Base-by-base conservation (phyloP, 2,113 vertebrate genomes). In the Pseudorhombus dupliciocellatus region DNA sequence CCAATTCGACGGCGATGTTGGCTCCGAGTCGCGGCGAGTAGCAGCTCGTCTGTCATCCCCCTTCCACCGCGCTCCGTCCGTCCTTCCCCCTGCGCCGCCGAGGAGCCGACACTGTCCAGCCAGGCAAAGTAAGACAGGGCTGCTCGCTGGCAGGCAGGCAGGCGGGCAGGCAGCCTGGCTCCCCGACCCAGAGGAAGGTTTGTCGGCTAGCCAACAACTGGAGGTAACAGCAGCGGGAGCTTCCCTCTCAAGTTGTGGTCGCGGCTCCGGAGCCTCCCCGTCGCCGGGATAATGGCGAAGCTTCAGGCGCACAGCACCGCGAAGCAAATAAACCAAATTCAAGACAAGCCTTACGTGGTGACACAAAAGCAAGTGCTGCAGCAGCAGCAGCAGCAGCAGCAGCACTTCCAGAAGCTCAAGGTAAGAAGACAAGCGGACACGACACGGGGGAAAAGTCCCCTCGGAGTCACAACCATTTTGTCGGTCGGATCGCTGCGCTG, bases 401-500 rank as follows among this genome's bases (percentile, higher is more conserved):
- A 94, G 87, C 94, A 95, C 92, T 95, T 94, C 88, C 94, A 95
- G 87, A 94, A 94, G 87, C 93, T 95, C 77, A 94, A 94, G 94
- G 94, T 95, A 92, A 93, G 90, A 79, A 87, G 87, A 90, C 77
- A 78, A 83, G 15, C 73, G 83, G 70, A 61, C 74, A 80, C 72
- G 85, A 77, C 73, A 74, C 42, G n/a, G 64, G 77, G 80, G 78
- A 81, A 89, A 92, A 91, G 89, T 92, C 84, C 84, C 84, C 80
- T 62, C 64, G 64, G 88, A 87, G 80, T 91, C 89, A 89, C 50
- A 89, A 90, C 91, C 91, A 92, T 92, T 91, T 92, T 93, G 91
- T 92, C 81, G 1, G 61, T 75, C 78, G 64, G 78, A 67, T 76
- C 78, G 51, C 72, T 80, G 84, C 66, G 51, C 53, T 63, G 60